Evolutionary conservation across 2,113 vertebrate species (phyloP).

Genomic region (Lophochroa leadbeateri): DNA sequence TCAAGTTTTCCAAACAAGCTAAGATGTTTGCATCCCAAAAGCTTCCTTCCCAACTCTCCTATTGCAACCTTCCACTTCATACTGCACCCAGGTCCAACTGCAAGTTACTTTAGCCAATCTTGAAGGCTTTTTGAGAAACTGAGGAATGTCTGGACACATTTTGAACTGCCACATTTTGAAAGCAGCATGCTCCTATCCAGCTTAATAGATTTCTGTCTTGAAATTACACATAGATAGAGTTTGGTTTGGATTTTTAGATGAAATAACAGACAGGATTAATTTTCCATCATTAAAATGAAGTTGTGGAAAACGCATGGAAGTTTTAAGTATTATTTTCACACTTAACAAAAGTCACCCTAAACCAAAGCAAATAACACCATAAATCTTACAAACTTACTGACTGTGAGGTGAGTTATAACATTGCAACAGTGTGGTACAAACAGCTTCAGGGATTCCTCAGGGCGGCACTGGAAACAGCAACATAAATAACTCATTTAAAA

Average conservation of each 20-base stretch:
- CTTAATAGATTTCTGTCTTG: background rate
- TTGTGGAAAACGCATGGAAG: background rate
- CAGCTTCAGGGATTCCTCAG: slow-evolving; percentile 90
- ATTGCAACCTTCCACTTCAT: background rate
- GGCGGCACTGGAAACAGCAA: slow-evolving; percentile 87
- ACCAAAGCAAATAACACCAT: background rate
- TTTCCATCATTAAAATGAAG: background rate
- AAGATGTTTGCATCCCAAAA: background rate
- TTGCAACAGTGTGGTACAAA: slow-evolving; percentile 96
- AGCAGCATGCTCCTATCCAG: background rate
- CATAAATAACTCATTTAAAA: background rate
- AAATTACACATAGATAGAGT: background rate
- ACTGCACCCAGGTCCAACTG: background rate
- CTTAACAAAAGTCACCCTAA: background rate
- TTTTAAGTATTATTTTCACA: background rate
- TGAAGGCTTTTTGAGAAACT: background rate
- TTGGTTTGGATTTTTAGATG: background rate
- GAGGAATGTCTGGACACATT: background rate
- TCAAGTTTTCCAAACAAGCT: background rate
- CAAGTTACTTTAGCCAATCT: background rate
- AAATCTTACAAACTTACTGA: slow-evolving; percentile 83
- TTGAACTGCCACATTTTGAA: background rate
- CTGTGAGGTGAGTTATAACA: slow-evolving; percentile 91
- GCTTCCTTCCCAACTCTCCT: background rate
- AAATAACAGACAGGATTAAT: background rate